phyloP scores from a whole-genome alignment of 2,888 invertebrate genomes.

The Cetonia aurata region DNA sequence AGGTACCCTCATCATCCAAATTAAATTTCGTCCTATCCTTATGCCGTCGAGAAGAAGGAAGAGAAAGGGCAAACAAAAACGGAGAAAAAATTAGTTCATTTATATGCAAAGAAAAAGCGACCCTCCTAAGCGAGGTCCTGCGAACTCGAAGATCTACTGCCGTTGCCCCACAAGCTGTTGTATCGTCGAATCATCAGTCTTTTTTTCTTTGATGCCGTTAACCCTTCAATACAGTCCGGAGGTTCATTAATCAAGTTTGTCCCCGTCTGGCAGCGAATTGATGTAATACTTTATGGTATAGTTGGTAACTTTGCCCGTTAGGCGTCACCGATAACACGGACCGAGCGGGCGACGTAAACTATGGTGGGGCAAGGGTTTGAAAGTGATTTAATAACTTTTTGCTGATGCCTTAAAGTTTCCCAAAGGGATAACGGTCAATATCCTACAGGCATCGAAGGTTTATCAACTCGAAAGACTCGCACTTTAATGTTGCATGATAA shows the following conservation, averaged over 20 bases:
- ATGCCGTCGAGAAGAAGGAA: background rate
- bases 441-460: no score
- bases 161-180: conserved; percentile 48
- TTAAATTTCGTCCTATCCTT: background rate
- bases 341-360: conserved; percentile 24
- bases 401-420: conserved; percentile 26
- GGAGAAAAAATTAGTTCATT: conserved; percentile 37
- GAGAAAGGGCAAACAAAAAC: conserved; percentile 16
- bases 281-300: conserved; percentile 46
- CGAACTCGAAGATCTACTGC: background rate
- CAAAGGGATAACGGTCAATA: no score
- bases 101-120: conserved; percentile 44
- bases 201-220: conserved; percentile 58
- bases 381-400: conserved; percentile 41
- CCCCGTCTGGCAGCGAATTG: conserved; percentile 49
- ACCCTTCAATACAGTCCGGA: conserved; percentile 58
- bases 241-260: conserved; percentile 58
- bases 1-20: no score
- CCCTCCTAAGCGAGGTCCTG: conserved; percentile 9
- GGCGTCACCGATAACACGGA: background rate
- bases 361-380: conserved; percentile 17
- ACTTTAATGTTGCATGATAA: no score
- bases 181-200: conserved; percentile 57
- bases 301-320: conserved; percentile 25
- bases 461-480: no score